A percentile compares a stretch with the other conserved stretches of the same genome.
Evolutionary conservation across 2,113 vertebrate genomes (phyloP).

Genomic region (Callipepla squamata): DNA sequence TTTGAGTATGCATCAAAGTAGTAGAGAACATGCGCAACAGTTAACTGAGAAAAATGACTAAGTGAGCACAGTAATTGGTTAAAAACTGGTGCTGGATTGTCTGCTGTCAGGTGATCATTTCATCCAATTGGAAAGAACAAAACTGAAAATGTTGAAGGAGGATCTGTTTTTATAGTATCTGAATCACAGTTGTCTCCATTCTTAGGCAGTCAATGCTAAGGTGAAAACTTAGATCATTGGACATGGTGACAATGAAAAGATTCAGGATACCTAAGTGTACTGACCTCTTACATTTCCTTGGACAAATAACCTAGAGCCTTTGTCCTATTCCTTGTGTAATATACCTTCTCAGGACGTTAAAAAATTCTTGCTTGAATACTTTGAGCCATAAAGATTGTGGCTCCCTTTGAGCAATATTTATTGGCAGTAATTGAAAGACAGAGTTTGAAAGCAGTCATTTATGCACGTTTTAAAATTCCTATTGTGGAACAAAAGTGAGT

Average conservation of each 20-base stretch:
- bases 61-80: neutral
- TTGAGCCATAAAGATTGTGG: neutral
- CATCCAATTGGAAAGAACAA: neutral
- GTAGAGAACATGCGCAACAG: neutral
- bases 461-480: neutral
- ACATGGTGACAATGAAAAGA: neutral
- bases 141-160: rapidly evolving
- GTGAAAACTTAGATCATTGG: neutral
- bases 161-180: neutral
- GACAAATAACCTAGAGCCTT: neutral
- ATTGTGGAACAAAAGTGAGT: neutral
- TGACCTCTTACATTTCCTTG: neutral
- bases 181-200: neutral
- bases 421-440: neutral
- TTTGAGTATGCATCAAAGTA: neutral
- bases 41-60: neutral
- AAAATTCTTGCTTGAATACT: neutral
- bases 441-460: neutral
- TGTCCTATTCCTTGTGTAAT: neutral
- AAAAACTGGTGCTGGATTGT: neutral
- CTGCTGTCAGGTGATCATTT: neutral
- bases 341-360: neutral
- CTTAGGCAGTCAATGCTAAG: neutral
- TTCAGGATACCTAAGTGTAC: neutral
- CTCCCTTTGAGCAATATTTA: neutral